phyloP scores from a whole-genome alignment of 2,888 invertebrate genomes.

The Ectobius pallidus region DNA sequence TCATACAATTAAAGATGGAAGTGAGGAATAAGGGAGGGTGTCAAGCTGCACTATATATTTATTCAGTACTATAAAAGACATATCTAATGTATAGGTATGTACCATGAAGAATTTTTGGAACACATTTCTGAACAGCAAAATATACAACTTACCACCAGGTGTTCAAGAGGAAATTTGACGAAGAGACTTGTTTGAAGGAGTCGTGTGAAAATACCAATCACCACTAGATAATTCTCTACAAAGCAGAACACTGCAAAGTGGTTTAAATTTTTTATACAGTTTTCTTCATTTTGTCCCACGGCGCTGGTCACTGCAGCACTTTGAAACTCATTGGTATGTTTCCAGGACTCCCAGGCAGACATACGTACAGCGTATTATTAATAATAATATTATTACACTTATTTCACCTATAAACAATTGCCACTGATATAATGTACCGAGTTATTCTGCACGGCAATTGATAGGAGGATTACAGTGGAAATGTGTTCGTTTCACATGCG shows the following conservation, averaged over 20 bases:
- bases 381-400: constrained; percentile 42
- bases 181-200: constrained; percentile 37
- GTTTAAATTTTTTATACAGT: not conserved
- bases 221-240: not conserved
- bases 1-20: not conserved
- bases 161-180: constrained; percentile 36
- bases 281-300: constrained; percentile 9
- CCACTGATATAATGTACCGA: constrained; percentile 43
- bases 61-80: constrained; percentile 10
- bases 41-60: constrained; percentile 37
- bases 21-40: not conserved
- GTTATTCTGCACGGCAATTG: constrained; percentile 41
- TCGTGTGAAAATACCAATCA: constrained; percentile 40
- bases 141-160: constrained; percentile 38
- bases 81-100: not conserved
- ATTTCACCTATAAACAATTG: constrained; percentile 45
- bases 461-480: constrained; percentile 40
- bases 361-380: constrained; percentile 38
- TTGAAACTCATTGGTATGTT: constrained; percentile 37
- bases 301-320: constrained; percentile 22
- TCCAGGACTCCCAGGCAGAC: constrained; percentile 39
- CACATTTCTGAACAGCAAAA: constrained; percentile 38
- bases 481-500: constrained; percentile 39
- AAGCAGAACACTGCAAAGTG: constrained; percentile 13
- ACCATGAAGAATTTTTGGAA: constrained; percentile 29